A percentile compares a stretch with the other conserved stretches of the same genome.
Conservation (phyloP, 2,113 vertebrate species). For the Panthera leo region DNA sequence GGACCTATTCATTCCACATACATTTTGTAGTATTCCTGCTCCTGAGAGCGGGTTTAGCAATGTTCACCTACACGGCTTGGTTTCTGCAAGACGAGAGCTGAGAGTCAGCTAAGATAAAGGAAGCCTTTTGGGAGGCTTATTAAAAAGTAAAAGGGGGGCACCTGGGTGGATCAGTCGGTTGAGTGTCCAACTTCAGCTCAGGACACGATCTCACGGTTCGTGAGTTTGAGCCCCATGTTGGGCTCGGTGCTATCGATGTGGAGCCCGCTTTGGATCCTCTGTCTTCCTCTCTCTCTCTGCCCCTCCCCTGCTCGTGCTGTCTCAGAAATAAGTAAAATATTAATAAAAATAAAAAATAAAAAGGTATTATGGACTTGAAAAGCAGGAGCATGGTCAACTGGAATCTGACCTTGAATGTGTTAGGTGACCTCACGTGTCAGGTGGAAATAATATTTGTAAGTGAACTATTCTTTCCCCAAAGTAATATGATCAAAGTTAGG, state of each 20-base stretch:
- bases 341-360: background rate
- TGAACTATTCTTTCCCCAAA: background rate
- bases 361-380: background rate
- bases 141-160: background rate
- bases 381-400: background rate
- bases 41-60: background rate
- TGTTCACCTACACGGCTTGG: rapidly evolving
- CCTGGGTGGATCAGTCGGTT: too few species aligned
- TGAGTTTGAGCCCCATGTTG: too few species aligned
- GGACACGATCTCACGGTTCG: too few species aligned
- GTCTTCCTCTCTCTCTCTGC: too few species aligned
- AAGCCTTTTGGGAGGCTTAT: background rate
- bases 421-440: background rate
- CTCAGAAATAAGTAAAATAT: too few species aligned
- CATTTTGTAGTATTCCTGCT: constrained; percentile 30
- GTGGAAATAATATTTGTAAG: background rate
- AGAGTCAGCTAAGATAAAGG: background rate
- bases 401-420: background rate
- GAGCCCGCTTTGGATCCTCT: too few species aligned
- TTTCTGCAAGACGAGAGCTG: background rate
- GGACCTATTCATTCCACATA: constrained; percentile 47
- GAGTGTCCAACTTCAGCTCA: too few species aligned
- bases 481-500: background rate
- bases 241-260: too few species aligned
- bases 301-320: too few species aligned